These are phyloP conservation scores for Phymorhynchus buccinoides DNA, from an alignment of 1,140 invertebrate species.

Conservation along the genomic window DNA sequence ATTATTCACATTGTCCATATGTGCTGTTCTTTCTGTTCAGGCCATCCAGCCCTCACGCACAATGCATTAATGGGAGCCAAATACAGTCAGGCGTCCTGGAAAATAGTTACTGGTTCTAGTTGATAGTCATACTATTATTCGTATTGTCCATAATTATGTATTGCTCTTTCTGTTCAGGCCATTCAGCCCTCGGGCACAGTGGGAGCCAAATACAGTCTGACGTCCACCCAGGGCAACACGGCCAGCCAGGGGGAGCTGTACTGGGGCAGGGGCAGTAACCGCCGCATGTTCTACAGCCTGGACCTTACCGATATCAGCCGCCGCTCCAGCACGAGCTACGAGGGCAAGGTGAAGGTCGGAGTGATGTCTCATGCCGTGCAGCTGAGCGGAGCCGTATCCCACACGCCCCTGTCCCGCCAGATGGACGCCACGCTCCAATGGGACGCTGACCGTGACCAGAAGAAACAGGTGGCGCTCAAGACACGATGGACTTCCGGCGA, in stretches of 20 bases:
- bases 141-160: too few species aligned
- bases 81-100: too few species aligned
- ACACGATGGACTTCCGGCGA: conserved; percentile 45
- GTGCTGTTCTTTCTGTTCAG: too few species aligned
- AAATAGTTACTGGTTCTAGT: too few species aligned
- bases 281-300: conserved; percentile 43
- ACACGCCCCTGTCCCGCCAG: conserved; percentile 5
- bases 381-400: conserved; percentile 37
- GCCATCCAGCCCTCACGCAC: too few species aligned
- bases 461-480: conserved; percentile 56
- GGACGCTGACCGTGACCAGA: conserved; percentile 60
- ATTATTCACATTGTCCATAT: too few species aligned
- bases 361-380: conserved; percentile 44
- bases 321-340: conserved; percentile 32
- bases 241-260: conserved; percentile 27
- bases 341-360: conserved; percentile 29
- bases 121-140: too few species aligned
- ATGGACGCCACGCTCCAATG: conserved; percentile 54
- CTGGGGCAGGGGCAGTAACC: conserved; percentile 35
- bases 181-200: conserved; percentile 41
- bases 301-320: conserved; percentile 21
- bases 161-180: too few species aligned
- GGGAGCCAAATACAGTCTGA: conserved; percentile 8
- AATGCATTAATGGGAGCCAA: too few species aligned
- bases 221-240: not conserved